Conservation (phyloP, 2,888 invertebrate genomes). For the Xestia c-nigrum region DNA sequence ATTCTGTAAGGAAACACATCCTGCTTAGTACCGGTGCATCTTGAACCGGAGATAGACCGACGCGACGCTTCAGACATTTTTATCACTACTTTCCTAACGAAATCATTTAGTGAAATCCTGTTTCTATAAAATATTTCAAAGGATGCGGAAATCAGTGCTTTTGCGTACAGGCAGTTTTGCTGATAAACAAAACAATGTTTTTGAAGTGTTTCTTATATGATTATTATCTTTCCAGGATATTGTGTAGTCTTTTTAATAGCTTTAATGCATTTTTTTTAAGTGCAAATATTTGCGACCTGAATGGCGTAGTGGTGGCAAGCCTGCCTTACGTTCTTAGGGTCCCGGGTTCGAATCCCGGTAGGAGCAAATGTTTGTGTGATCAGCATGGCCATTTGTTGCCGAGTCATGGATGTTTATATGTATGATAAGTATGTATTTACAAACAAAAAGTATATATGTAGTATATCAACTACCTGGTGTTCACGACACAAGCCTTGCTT, state of each 20-base stretch:
- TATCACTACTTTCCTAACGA: conserved; percentile 16
- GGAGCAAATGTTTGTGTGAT: no score
- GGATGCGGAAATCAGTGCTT: background rate
- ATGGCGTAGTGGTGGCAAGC: no score
- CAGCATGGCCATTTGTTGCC: no score
- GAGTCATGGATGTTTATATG: no score
- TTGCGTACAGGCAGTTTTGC: background rate
- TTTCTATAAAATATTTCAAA: background rate
- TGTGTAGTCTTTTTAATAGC: background rate
- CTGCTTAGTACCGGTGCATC: conserved; percentile 32
- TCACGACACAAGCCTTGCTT: no score
- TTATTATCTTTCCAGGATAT: background rate
- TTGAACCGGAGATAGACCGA: conserved; percentile 44
- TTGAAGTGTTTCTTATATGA: background rate
- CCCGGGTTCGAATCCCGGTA: no score
- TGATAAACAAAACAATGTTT: background rate
- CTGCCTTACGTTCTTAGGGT: no score
- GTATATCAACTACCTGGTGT: no score
- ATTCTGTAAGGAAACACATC: conserved; percentile 56
- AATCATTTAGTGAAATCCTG: background rate
- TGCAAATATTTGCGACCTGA: no score
- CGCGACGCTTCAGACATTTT: conserved; percentile 16
- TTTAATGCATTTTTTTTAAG: no score
- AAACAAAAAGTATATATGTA: no score
- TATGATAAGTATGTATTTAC: no score